phyloP scores from a whole-genome alignment of 2,888 invertebrate genomes.

The Incurvaria masculella region DNA sequence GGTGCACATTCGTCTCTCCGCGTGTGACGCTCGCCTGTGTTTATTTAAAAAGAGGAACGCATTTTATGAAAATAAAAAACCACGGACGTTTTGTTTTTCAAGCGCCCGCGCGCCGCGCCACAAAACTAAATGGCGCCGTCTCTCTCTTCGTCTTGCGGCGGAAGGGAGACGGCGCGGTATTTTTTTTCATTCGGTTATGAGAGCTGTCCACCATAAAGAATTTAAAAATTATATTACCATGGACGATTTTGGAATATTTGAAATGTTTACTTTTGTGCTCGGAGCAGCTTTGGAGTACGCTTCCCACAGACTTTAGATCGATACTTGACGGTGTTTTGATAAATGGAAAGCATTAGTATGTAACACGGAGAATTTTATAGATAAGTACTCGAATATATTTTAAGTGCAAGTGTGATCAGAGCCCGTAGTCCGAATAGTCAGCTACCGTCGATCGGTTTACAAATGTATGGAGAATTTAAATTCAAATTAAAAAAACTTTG shows the following conservation, averaged over 20 bases:
- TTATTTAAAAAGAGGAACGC: constrained; percentile 26
- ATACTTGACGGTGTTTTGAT: too few species aligned
- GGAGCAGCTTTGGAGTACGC: not conserved
- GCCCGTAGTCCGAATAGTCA: too few species aligned
- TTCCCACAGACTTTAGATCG: too few species aligned
- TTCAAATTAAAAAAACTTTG: too few species aligned
- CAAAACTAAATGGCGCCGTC: not conserved
- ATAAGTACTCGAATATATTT: too few species aligned
- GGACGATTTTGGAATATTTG: not conserved
- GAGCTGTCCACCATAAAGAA: constrained; percentile 34
- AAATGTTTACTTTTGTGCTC: not conserved
- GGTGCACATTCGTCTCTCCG: constrained; percentile 37
- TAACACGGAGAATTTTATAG: too few species aligned
- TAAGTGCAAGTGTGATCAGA: too few species aligned
- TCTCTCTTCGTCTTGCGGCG: not conserved
- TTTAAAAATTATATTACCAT: constrained; percentile 35
- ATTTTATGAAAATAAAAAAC: constrained; percentile 26
- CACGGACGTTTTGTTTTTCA: constrained; percentile 35
- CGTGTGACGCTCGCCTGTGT: constrained; percentile 28
- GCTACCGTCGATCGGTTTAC: too few species aligned
- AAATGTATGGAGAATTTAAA: too few species aligned
- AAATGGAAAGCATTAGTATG: too few species aligned
- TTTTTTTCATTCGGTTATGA: not conserved
- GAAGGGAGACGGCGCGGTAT: not conserved
- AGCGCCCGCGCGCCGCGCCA: constrained; percentile 24